Percentiles rank a stretch among this genome's conserved stretches.
Conservation (phyloP, 2,888 invertebrate species). For the Lomographa bimaculata region DNA sequence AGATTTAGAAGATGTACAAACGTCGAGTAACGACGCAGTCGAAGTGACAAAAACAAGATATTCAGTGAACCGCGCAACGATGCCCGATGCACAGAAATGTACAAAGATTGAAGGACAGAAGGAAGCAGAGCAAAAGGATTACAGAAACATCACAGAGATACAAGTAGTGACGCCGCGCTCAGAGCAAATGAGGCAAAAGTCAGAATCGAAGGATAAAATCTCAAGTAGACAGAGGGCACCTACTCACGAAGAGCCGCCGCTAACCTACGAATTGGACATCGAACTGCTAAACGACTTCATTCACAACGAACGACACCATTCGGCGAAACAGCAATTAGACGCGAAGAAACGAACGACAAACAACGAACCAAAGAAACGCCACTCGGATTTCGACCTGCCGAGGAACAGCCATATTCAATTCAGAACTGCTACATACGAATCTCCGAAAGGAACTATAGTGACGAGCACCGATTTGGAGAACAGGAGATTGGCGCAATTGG, state of each 20-base stretch:
- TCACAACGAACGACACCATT: constrained; percentile 70
- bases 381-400: constrained; percentile 78
- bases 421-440: constrained; percentile 85
- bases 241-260: constrained; percentile 57
- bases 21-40: constrained; percentile 51
- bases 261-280: constrained; percentile 72
- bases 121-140: constrained; percentile 67
- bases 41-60: constrained; percentile 74
- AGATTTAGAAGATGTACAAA: constrained; percentile 69
- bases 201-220: constrained; percentile 61
- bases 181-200: constrained; percentile 56
- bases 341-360: constrained; percentile 65
- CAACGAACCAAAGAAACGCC: constrained; percentile 77
- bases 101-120: constrained; percentile 45
- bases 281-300: constrained; percentile 78
- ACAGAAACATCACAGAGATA: constrained; percentile 86
- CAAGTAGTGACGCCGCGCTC: constrained; percentile 85
- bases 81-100: constrained; percentile 66
- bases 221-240: constrained; percentile 69
- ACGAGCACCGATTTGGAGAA: constrained; percentile 80
- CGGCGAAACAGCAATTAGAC: constrained; percentile 68
- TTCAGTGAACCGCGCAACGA: constrained; percentile 67
- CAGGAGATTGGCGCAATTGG: constrained; percentile 81
- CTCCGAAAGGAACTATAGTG: constrained; percentile 80
- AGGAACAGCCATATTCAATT: constrained; percentile 85